Base-by-base conservation (phyloP, 2,797 vertebrate genomes). In the Menidia menidia region DNA sequence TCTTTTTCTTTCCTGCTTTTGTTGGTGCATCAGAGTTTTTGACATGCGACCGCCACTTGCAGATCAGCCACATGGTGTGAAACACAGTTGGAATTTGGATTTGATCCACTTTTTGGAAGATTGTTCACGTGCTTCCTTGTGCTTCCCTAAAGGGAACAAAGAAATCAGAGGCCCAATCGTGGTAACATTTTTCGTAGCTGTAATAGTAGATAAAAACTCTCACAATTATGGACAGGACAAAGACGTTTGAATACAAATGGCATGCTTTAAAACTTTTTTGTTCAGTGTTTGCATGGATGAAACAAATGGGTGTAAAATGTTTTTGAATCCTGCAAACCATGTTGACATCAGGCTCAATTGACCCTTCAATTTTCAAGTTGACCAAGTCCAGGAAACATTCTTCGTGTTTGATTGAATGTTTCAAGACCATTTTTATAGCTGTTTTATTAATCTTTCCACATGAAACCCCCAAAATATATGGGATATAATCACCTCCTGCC, bases 1-100 rank as follows among this genome's bases (percentile, higher is more conserved):
- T n/a, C 44, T 54, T 71, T 44, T 48, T 39, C 19, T 61, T 68
- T 53, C 50, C 50, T 68, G 43, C 18, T 18, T 64, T 68, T 75
- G 48, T 62, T 35, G 41, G 19, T 14, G 18, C 59, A 39, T 43
- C 41, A 62, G 53, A 0, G 25, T 30, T 63, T 47, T 16, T 47
- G 41, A 50, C 30, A 47, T 33, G 13, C 62, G 57, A 30, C 44
- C 15, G 1, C 53, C 42, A 35, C 59, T 59, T 63, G 75, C 47
- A 47, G 45, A 42, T 53, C n/a, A 25, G 47, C 19, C n/a, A 30
- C 15, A 31, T 12, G 11, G 18, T 75, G 59, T 52, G 16, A 55
- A 60, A 32, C 12, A 18, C n/a, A 41, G 56, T 6, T 8, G 39
- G 41, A 35, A 15, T 43, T 35, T 42, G 44, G 25, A 32, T 68